Evolutionary conservation across 2,797 vertebrate genomes (phyloP), one percentile per base, ranked within the genome.

Genomic region (Acomys russatus): DNA sequence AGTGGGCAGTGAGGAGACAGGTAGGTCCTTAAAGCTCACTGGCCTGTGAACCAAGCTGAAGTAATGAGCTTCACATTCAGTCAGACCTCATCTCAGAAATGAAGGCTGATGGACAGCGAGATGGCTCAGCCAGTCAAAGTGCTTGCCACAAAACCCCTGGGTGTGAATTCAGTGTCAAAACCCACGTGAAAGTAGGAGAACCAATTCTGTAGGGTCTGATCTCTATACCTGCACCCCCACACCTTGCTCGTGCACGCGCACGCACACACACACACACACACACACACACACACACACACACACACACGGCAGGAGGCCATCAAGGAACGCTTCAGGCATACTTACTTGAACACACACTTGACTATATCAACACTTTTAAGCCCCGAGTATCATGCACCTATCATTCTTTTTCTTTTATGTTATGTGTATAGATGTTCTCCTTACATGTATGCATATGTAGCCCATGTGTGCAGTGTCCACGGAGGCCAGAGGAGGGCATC

Each of bases 191-290:
- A 6, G 5, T 17, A 49, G 61, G 61, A 84, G 56, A 49, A 66
- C 38, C 15, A 49, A 33, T 78, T 66, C 82, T 85, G 33, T 9
- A 68, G 76, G n/a, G 20, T 56, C 20, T 54, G 84, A 86, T 20
- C 7, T 6, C 33, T 17, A 17, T 3, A 35, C 11, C 7, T 71
- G 49, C 14, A 10, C 15, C 14, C 25, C 38, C 0, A 0, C 6
- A 3, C 3, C 5, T 28, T 14, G 4, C 12, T 18, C 49, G 8
- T 6, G n/a, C n/a, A n/a, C n/a, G n/a, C n/a, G n/a, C n/a, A 18
- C 70, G 3, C 71, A 74, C 30, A 49, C 20, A 73, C 70, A 38
- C 70, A 38, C n/a, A 73, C 33, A 33, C 68, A 33, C n/a, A 73
- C n/a, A 73, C 33, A n/a, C 33, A 71, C n/a, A n/a, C n/a, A n/a